phyloP scores from a whole-genome alignment of 2,888 invertebrate genomes.

The Ectemnius cavifrons region DNA sequence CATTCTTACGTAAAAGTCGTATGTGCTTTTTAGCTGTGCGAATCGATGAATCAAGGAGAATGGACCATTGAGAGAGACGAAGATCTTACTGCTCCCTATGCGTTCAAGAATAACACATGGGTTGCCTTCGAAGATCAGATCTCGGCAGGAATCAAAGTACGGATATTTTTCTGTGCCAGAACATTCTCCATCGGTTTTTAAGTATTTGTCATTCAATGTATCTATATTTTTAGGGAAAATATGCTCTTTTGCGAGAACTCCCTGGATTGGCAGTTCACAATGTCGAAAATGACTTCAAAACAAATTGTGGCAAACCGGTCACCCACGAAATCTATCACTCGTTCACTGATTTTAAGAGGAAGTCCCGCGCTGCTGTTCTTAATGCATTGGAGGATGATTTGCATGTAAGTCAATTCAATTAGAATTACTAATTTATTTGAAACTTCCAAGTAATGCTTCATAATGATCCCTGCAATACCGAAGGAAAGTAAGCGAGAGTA shows the following conservation, averaged over 20 bases:
- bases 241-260: conserved; percentile 84
- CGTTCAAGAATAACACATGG: conserved; percentile 86
- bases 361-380: conserved; percentile 76
- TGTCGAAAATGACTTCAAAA: conserved; percentile 80
- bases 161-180: not conserved
- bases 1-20: too few relatives aligned
- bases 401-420: conserved; percentile 62
- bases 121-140: conserved; percentile 87
- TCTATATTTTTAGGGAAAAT: conserved; percentile 81
- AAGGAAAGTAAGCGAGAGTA: not conserved
- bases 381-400: conserved; percentile 77
- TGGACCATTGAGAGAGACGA: conserved; percentile 89
- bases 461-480: too few relatives aligned
- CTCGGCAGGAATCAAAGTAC: conserved; percentile 85
- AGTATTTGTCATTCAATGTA: not conserved
- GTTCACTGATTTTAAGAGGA: conserved; percentile 74
- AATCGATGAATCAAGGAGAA: conserved; percentile 79
- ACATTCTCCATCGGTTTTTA: not conserved
- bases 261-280: conserved; percentile 84
- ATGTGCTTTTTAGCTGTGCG: conserved; percentile 62
- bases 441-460: not conserved
- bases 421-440: not conserved
- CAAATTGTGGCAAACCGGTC: conserved; percentile 68
- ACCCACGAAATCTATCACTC: conserved; percentile 69
- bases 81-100: conserved; percentile 88